Evolutionary conservation across 2,888 invertebrate species (phyloP).

Genomic region (Drosophila koepferae): DNA sequence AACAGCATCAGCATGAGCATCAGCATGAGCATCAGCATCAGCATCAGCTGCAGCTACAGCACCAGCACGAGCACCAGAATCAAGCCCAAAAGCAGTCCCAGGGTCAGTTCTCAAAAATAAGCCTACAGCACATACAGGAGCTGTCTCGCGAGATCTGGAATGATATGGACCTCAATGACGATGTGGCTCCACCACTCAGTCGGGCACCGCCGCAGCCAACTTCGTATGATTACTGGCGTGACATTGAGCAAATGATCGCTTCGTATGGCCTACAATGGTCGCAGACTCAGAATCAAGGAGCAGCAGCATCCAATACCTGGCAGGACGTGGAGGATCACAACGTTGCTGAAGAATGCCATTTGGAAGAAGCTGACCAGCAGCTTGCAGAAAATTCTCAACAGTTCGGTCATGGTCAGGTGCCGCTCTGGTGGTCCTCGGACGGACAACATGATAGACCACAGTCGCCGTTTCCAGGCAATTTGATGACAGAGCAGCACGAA

Average conservation of each 20-base stretch:
- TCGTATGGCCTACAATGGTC: not conserved
- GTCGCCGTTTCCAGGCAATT: not conserved
- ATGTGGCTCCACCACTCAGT: not conserved
- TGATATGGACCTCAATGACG: not conserved
- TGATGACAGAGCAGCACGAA: not conserved
- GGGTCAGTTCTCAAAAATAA: not conserved
- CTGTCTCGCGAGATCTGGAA: conserved; percentile 2
- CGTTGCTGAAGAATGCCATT: not conserved
- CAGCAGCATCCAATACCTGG: not conserved
- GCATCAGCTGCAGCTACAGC: not conserved
- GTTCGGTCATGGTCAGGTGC: not conserved
- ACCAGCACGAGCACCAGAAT: not conserved
- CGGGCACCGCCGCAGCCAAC: not conserved
- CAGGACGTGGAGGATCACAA: not conserved
- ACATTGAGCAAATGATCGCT: conserved; percentile 9
- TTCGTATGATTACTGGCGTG: conserved; percentile 8
- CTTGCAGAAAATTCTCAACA: not conserved
- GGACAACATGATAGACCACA: not conserved
- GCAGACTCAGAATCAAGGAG: not conserved
- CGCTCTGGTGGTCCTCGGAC: not conserved
- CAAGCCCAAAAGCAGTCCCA: not conserved
- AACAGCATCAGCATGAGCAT: not conserved
- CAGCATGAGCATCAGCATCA: not conserved
- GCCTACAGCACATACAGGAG: not conserved
- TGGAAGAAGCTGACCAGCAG: not conserved